Percentiles rank a stretch among this genome's conserved stretches.
Conservation (phyloP, 2,888 invertebrate genomes). For the Petrophora chlorosata region DNA sequence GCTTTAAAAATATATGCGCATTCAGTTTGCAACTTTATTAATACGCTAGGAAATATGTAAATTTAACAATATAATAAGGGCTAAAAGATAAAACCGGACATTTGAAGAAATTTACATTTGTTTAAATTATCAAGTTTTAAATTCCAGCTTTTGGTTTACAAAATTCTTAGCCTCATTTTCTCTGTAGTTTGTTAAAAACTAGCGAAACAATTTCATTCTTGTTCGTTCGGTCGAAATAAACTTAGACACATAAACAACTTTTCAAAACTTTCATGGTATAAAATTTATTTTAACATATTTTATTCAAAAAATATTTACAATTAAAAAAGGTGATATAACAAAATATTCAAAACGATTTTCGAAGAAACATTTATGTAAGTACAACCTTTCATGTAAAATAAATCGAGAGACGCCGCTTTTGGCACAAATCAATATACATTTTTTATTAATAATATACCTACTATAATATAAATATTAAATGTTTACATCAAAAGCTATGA, state of each 20-base stretch:
- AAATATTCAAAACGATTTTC: neutral
- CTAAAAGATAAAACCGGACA: neutral
- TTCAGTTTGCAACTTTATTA: neutral
- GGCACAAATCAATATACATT: slow-evolving; percentile 49
- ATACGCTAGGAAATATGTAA: neutral
- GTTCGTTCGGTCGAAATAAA: neutral
- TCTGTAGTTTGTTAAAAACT: neutral
- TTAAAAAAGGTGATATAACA: neutral
- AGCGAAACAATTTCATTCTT: neutral
- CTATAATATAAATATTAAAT: neutral
- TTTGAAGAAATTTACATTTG: neutral
- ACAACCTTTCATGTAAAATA: slow-evolving; percentile 20
- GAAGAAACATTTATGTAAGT: neutral
- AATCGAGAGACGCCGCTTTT: slow-evolving; percentile 43
- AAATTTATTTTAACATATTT: no score
- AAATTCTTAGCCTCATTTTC: neutral
- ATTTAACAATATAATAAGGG: neutral
- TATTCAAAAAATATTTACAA: neutral
- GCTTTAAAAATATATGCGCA: no score
- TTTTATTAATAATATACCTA: neutral
- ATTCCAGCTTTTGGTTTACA: neutral
- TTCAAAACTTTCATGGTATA: neutral
- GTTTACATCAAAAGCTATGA: slow-evolving; percentile 15
- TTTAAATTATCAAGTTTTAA: neutral
- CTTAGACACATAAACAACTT: neutral